A percentile compares a stretch with the other conserved stretches of the same genome.
phyloP scores from a whole-genome alignment of 1,140 invertebrate genomes.

The Trichomalopsis sarcophagae region DNA sequence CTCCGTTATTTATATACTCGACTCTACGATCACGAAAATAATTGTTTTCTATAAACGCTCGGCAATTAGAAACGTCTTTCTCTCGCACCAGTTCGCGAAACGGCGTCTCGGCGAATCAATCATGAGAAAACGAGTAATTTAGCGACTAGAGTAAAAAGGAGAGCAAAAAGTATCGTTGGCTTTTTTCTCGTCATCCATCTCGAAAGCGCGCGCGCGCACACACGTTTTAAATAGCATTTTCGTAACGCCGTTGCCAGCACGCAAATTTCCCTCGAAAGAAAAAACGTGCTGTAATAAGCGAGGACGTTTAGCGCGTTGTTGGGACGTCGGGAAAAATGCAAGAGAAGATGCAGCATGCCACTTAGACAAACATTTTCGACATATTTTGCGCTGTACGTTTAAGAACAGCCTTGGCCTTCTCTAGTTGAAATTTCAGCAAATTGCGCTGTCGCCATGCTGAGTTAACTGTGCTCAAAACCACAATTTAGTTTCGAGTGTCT shows the following conservation, averaged over 20 bases:
- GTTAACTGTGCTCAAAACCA: no score
- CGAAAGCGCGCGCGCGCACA: not conserved
- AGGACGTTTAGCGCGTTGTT: not conserved
- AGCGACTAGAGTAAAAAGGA: not conserved
- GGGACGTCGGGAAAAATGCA: not conserved
- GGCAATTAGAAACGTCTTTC: not conserved
- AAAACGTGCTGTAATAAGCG: not conserved
- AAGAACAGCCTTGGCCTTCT: no score
- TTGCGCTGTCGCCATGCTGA: no score
- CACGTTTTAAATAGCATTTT: conserved; percentile 20
- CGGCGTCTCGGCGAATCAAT: not conserved
- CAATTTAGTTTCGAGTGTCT: no score
- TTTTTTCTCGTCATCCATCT: not conserved
- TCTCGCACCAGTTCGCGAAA: not conserved
- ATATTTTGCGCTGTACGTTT: no score
- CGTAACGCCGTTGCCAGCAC: not conserved
- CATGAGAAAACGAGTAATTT: not conserved
- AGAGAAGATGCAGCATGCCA: not conserved
- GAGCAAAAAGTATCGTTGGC: not conserved
- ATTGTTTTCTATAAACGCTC: not conserved
- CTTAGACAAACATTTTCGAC: no score
- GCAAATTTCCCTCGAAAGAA: conserved; percentile 2
- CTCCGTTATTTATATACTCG: no score
- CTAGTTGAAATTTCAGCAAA: no score
- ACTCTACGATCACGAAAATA: not conserved